Evolutionary conservation across 2,888 invertebrate genomes (phyloP), one percentile per base, ranked within the genome.

Genomic region (Steinernema hermaphroditum): DNA sequence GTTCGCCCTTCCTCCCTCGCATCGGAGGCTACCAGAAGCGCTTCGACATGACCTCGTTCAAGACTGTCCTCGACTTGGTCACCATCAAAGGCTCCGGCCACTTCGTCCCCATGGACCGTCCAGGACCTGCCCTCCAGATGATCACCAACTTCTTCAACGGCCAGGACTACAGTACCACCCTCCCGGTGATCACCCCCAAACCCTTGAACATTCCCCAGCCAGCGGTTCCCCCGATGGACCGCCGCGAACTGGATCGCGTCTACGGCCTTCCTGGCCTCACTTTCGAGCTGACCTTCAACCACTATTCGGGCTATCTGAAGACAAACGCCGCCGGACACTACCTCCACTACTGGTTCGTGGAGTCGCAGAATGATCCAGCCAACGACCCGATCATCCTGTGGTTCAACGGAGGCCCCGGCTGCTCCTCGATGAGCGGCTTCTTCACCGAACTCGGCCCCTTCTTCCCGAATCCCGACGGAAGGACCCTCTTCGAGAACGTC

Each of bases 51-150:
- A 34, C 22, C 37, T 16, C 19, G 2, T 29, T 29, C 12, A 32
- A 29, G 32, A 62, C 32, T 16, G 16, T 32, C 12, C 29, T 62
- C 27, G 49, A 72, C 34, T 22, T 37, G 14, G 14, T 78, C 43
- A 44, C 49, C 22, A 22, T 72, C 32, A 50, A 73, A 62, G 77
- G 77, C 44, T 92, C 93, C 16, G 93, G 93, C 0, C 93, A 93
- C 82, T 92, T 93, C 91, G 92, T 92, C 9, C 92, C 93, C 0
- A 89, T 90, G 37, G 92, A 93, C 88, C 92, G 93, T 86, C 92
- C 93, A 0, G 90, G 91, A 81, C 92, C 92, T 91, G 91, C 92
- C 1, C 89, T 91, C 24, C 91, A 92, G 87, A 88, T 93, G 87
- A 92, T 93, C 57, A 90, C 90, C 44, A 89, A 91, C 77, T 91